Evolutionary conservation across 2,888 invertebrate genomes (phyloP), one percentile per base, ranked within the genome.

Genomic region (Idaea biselata): DNA sequence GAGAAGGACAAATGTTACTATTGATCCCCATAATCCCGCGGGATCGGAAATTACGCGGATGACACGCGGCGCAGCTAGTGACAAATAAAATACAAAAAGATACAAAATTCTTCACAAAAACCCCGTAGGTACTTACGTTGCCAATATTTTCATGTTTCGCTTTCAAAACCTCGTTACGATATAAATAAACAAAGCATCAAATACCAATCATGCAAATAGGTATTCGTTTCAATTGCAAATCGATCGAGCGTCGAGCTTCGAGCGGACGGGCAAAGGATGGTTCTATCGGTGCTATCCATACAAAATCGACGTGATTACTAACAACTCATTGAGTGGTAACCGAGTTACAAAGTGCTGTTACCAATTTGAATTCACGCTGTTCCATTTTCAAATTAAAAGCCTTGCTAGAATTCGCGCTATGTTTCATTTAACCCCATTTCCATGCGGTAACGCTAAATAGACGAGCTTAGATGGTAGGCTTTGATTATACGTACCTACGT

Each of bases 141-240:
- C 44, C 44, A 44, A 44, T 44, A 44, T 44, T 44, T 44, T 44
- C 44, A 44, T 44, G 44, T 44, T 44, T 44, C 44, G 44, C 44
- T 44, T 44, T 44, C 44, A 14, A 44, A 11, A 44, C 44, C 44
- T 44, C 44, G 44, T 44, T 44, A 44, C 44, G 44, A 44, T 17
- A 55, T 58, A 17, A 55, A 58, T 64, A 64, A 68, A 68, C 67
- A 68, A 64, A 61, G 63, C 63, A 70, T 66, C 67, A 63, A 74
- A 76, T 73, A 75, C 79, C 78, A 78, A 81, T 82, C 76, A 82
- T 81, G 81, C 76, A 82, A 81, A 83, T 79, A 62, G 61, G 68
- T 69, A 69, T 75, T 75, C 74, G 78, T 78, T 80, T 72, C 73
- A 74, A 75, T 77, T 79, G 77, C 78, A 76, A 79, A 79, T 79